phyloP scores from a whole-genome alignment of 2,888 invertebrate genomes.

The Diaprepes abbreviatus region DNA sequence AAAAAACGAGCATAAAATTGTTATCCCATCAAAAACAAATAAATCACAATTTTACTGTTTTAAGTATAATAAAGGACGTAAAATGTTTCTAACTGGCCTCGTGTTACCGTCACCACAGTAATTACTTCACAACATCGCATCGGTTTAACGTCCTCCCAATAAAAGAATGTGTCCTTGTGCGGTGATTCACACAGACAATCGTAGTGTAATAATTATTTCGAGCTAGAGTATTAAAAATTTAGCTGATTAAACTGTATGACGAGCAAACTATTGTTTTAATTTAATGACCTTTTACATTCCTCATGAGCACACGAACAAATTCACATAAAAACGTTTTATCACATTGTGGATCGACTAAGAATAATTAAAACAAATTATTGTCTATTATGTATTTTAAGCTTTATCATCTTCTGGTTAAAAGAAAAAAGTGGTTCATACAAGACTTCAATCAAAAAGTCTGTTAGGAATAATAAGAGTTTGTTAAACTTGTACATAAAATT shows the following conservation, averaged over 20 bases:
- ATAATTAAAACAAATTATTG: slow-evolving; percentile 26
- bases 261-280: slow-evolving; percentile 28
- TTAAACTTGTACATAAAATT: slow-evolving; percentile 4
- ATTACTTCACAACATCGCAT: slow-evolving; percentile 21
- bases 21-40: not conserved
- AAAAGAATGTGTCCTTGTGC: slow-evolving; percentile 34
- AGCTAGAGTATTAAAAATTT: not conserved
- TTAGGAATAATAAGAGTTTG: slow-evolving; percentile 14
- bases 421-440: slow-evolving; percentile 14
- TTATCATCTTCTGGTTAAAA: slow-evolving; percentile 16
- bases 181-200: slow-evolving; percentile 32
- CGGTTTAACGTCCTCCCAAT: slow-evolving; percentile 31
- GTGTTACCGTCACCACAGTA: not conserved
- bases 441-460: slow-evolving; percentile 1
- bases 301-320: slow-evolving; percentile 12
- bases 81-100: slow-evolving; percentile 2
- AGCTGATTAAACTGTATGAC: slow-evolving; percentile 33
- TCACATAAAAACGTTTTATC: slow-evolving; percentile 23
- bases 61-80: not conserved
- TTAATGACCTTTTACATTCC: slow-evolving; percentile 27
- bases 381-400: slow-evolving; percentile 14
- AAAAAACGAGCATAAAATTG: not conserved
- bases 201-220: slow-evolving; percentile 10
- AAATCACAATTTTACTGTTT: slow-evolving; percentile 5
- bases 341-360: slow-evolving; percentile 15